Evolutionary conservation across 2,113 vertebrate genomes (phyloP).

Genomic region (Halichoerus grypus): DNA sequence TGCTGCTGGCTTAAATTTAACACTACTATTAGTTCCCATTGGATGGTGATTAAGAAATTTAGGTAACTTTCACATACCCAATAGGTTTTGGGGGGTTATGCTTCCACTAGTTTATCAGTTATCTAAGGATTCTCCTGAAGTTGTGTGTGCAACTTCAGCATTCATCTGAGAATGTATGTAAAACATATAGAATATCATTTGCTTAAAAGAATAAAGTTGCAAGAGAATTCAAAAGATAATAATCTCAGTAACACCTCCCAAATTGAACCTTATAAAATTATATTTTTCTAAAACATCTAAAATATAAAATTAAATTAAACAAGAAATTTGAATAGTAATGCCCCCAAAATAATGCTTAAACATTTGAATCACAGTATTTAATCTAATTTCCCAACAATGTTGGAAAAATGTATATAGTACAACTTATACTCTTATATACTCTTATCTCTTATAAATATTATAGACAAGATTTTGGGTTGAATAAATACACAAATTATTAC

Average conservation of each 20-base stretch:
- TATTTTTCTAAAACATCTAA: conserved; percentile 17
- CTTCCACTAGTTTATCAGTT: not conserved
- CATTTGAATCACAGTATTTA: not conserved
- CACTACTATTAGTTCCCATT: not conserved
- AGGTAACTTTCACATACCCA: not conserved
- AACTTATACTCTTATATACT: no score
- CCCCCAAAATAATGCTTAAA: not conserved
- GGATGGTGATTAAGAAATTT: not conserved
- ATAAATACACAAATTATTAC: not conserved
- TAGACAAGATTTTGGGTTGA: not conserved
- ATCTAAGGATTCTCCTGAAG: not conserved
- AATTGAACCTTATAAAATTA: not conserved
- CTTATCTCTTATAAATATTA: not conserved
- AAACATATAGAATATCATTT: not conserved
- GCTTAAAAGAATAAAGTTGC: not conserved
- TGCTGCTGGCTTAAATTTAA: not conserved
- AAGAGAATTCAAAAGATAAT: not conserved
- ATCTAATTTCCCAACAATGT: not conserved
- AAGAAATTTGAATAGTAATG: not conserved
- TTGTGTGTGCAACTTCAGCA: not conserved
- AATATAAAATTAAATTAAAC: not conserved
- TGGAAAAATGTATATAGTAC: not conserved
- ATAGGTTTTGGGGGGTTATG: not conserved
- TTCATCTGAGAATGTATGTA: not conserved
- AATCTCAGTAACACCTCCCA: not conserved